Conservation (phyloP, 2,113 vertebrate species). For the Choloepus hoffmanni region DNA sequence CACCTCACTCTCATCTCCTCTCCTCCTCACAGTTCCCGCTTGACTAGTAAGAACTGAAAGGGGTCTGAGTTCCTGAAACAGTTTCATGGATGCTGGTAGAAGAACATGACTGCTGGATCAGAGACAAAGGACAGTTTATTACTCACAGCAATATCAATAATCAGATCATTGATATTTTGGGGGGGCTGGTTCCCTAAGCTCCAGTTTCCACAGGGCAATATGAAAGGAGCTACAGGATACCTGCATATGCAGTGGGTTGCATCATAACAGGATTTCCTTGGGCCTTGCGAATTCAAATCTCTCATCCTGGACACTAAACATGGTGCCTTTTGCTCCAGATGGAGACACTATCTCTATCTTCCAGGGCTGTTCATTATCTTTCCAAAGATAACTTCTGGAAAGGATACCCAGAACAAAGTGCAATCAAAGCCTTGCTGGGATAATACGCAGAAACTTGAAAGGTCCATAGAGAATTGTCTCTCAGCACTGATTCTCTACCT, state of each 20-base stretch:
- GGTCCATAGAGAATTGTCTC: neutral
- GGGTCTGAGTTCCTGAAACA: neutral
- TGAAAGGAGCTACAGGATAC: neutral
- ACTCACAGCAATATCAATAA: neutral
- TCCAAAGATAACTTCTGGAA: neutral
- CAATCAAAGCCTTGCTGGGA: neutral
- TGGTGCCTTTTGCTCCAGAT: neutral
- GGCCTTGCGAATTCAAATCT: neutral
- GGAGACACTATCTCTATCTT: neutral
- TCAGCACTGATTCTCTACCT: neutral
- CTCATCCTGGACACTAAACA: neutral
- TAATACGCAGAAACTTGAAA: neutral
- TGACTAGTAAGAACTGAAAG: neutral
- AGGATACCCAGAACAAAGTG: neutral
- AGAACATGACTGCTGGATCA: neutral
- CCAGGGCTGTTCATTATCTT: neutral
- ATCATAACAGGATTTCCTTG: neutral
- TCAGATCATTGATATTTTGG: neutral
- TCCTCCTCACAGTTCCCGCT: neutral
- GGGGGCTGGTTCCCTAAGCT: neutral
- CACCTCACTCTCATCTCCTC: neutral
- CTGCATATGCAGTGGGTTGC: neutral
- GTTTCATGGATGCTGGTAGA: neutral
- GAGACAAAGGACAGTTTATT: neutral
- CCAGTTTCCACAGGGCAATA: neutral